Conservation (phyloP, 1,140 invertebrate species). For the Cydia strobilella region DNA sequence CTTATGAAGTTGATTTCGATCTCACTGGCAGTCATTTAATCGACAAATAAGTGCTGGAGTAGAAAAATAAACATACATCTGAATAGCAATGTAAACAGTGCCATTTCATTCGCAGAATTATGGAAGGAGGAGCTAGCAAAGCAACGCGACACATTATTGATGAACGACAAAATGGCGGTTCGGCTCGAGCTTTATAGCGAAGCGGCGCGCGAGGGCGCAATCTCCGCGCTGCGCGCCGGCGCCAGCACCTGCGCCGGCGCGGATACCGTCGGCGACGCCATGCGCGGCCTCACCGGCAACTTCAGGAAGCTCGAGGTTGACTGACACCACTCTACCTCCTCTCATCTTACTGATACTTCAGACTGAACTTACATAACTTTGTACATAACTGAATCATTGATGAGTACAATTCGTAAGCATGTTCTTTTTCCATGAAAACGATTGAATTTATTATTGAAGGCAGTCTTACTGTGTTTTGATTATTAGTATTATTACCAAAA, state of each 20-base stretch:
- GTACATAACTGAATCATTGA: conserved; percentile 5
- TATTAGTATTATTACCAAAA: conserved; percentile 25
- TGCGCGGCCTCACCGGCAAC: conserved; percentile 86
- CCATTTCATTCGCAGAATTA: conserved; percentile 71
- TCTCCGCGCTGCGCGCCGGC: conserved; percentile 82
- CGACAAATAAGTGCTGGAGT: no score
- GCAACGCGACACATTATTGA: conserved; percentile 80
- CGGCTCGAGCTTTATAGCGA: conserved; percentile 83
- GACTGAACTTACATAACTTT: conserved; percentile 31
- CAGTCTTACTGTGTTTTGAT: neutral
- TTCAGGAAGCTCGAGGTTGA: conserved; percentile 90
- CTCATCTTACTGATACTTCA: neutral
- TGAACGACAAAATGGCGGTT: conserved; percentile 84
- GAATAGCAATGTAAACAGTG: neutral
- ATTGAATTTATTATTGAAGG: neutral
- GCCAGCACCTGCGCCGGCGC: conserved; percentile 80
- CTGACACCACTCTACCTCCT: conserved; percentile 58
- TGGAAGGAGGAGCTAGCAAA: conserved; percentile 84
- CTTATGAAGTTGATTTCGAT: no score
- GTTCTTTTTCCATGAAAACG: neutral
- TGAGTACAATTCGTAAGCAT: conserved; percentile 29
- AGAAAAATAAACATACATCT: neutral
- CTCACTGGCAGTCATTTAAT: no score
- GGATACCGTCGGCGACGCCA: conserved; percentile 79
- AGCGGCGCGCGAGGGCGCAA: conserved; percentile 85